These are phyloP conservation scores for Delphinus delphis DNA, from an alignment of 2,113 vertebrate genomes.

Conservation along the genomic window DNA sequence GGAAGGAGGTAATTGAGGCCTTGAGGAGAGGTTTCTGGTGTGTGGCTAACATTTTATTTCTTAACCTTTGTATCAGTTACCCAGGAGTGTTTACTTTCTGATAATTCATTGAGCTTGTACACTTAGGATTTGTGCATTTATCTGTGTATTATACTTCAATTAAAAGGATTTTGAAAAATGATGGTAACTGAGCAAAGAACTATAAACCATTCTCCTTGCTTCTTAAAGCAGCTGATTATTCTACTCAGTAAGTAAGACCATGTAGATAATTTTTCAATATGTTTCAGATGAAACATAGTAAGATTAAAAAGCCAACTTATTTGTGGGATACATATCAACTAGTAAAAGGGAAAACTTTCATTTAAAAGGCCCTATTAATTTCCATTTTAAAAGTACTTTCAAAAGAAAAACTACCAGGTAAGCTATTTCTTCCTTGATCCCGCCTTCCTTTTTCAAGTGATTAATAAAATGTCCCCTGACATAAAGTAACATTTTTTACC, in stretches of 20 bases:
- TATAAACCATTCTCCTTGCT: neutral
- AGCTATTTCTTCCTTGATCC: neutral
- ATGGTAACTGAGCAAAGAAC: neutral
- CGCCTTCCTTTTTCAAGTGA: neutral
- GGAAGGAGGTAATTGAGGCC: neutral
- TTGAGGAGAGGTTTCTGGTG: neutral
- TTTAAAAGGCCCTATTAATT: neutral
- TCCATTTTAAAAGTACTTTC: neutral
- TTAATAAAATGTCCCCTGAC: neutral
- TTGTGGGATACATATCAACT: neutral
- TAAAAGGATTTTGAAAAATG: slow-evolving; percentile 7
- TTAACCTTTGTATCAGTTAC: neutral
- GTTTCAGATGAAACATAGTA: neutral
- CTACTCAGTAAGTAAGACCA: neutral
- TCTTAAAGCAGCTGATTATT: neutral
- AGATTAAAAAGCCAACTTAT: neutral
- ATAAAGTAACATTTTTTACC: neutral
- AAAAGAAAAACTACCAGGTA: neutral
- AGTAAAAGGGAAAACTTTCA: neutral
- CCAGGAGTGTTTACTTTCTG: neutral
- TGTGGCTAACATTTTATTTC: neutral
- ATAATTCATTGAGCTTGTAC: neutral
- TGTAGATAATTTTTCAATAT: neutral
- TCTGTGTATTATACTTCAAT: neutral
- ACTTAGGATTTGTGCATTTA: neutral